These are phyloP conservation scores for Aix galericulata DNA, from an alignment of 2,113 vertebrate species.

Conservation along the genomic window DNA sequence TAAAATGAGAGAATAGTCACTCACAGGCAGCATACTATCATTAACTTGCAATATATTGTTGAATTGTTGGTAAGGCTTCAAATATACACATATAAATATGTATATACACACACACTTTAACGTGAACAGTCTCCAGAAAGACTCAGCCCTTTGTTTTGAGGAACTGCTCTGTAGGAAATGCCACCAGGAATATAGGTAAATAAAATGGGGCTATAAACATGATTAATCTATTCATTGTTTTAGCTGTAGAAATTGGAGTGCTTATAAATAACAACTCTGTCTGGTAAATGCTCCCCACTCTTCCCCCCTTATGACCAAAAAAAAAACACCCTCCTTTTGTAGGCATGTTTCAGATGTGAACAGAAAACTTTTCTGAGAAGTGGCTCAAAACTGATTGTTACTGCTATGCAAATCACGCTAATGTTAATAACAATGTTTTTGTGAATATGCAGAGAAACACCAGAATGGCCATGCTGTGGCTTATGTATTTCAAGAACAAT, in stretches of 20 bases:
- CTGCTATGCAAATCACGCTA: background rate
- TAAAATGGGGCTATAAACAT: background rate
- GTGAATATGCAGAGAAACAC: background rate
- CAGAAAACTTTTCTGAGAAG: background rate
- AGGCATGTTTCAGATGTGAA: background rate
- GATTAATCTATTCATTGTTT: background rate
- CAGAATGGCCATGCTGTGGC: background rate
- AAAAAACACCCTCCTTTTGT: background rate
- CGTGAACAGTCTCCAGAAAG: background rate
- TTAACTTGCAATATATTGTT: background rate
- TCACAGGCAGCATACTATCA: background rate
- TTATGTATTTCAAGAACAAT: background rate
- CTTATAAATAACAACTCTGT: background rate
- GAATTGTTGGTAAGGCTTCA: background rate
- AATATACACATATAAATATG: rapidly evolving
- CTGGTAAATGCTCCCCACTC: rapidly evolving
- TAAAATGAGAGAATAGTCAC: background rate
- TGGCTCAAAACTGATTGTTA: background rate
- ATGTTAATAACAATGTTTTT: background rate
- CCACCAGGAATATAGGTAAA: background rate
- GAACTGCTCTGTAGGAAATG: background rate
- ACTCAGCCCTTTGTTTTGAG: background rate
- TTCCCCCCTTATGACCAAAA: background rate
- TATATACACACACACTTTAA: background rate
- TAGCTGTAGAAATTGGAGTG: background rate